Evolutionary conservation across 2,888 invertebrate species (phyloP).

Genomic region (Platypus cylindrus): DNA sequence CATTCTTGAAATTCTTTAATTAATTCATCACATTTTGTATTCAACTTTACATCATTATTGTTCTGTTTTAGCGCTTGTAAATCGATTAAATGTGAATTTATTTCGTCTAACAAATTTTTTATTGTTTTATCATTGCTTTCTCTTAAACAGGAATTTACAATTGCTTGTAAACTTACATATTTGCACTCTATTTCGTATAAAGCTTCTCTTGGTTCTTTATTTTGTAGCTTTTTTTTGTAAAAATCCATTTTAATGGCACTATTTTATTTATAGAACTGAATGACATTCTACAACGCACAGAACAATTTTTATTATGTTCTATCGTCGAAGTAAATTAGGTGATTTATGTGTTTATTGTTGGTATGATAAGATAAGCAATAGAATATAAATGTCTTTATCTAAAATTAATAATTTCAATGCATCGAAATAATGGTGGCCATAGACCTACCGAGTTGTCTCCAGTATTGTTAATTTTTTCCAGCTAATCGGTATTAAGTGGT

Average conservation of each 20-base stretch:
- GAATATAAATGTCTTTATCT: no score
- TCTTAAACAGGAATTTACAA: constrained; percentile 10
- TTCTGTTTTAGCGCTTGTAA: constrained; percentile 5
- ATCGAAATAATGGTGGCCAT: no score
- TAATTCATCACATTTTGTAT: constrained; percentile 8
- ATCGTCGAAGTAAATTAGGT: no score
- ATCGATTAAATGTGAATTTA: constrained; percentile 12
- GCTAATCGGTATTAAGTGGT: no score
- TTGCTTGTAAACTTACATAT: constrained; percentile 15
- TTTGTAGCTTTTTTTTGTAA: constrained; percentile 13
- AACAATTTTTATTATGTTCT: background rate
- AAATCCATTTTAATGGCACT: constrained; percentile 12
- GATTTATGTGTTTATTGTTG: no score
- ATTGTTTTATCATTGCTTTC: constrained; percentile 11
- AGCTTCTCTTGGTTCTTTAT: constrained; percentile 4
- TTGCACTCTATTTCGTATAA: constrained; percentile 14
- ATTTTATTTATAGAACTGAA: background rate
- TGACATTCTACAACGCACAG: background rate
- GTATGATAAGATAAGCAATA: no score
- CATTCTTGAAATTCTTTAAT: constrained; percentile 11
- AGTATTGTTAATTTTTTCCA: no score
- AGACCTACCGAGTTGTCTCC: no score
- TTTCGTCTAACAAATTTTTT: constrained; percentile 13
- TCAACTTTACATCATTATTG: constrained; percentile 5
- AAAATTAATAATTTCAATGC: no score